phyloP scores from a whole-genome alignment of 2,797 vertebrate genomes.

The Rhinichthys osculus region DNA sequence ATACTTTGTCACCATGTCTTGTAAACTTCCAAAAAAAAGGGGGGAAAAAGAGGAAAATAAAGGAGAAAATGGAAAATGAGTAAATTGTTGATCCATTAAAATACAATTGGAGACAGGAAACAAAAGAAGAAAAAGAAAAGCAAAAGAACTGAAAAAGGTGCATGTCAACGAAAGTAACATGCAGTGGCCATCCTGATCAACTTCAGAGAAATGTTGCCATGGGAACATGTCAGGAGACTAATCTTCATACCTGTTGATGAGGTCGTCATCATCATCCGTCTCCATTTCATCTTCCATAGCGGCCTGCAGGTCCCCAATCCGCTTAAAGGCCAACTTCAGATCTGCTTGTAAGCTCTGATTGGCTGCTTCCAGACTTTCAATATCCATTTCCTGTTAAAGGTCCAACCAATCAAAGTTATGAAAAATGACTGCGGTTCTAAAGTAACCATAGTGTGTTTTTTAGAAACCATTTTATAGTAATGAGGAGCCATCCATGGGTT shows the following conservation, averaged over 20 bases:
- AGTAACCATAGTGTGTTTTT: not conserved
- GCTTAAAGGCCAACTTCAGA: constrained; percentile 97
- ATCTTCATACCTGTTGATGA: constrained; percentile 89
- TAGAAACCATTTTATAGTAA: not conserved
- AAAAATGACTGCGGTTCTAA: not conserved
- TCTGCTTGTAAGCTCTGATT: constrained; percentile 98
- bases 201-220: constrained; percentile 14
- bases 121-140: not conserved
- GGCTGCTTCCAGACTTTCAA: constrained; percentile 95
- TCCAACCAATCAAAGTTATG: constrained; percentile 13
- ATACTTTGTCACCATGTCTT: constrained; percentile 99
- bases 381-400: constrained; percentile 91
- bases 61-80: constrained; percentile 44
- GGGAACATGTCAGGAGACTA: constrained; percentile 10
- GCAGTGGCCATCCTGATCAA: constrained; percentile 11
- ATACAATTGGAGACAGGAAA: constrained; percentile 53
- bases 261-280: constrained; percentile 95
- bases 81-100: constrained; percentile 45
- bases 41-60: constrained; percentile 41
- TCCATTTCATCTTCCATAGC: constrained; percentile 99
- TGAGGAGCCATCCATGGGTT: not conserved
- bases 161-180: constrained; percentile 4
- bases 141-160: not conserved
- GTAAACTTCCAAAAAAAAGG: constrained; percentile 83
- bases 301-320: constrained; percentile 96